Evolutionary conservation across 37 sponge, comb jelly and placozoan species (phyloP), one percentile per base, ranked within the genome.

Genomic region (Amphimedon queenslandica): DNA sequence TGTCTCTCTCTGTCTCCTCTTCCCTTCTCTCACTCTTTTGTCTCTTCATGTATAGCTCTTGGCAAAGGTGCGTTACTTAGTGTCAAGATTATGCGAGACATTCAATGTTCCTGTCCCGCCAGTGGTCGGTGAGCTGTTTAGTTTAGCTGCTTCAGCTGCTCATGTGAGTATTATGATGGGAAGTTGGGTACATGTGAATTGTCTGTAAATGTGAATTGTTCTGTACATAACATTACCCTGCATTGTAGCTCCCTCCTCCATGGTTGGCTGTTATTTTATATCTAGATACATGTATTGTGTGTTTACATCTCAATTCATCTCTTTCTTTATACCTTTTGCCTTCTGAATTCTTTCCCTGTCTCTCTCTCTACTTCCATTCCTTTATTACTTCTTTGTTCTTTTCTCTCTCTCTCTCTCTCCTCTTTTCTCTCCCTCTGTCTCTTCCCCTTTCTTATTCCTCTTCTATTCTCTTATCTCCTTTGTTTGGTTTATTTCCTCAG

Each of bases 141-240:
- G 91, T 64, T 51, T 78, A 37, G 91, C 87, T 23, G 80, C 90
- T 16, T 85, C 91, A n/a, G n/a, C n/a, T n/a, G n/a, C n/a, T n/a
- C n/a, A n/a, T n/a, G n/a, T n/a, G n/a, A n/a, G n/a, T n/a, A n/a
- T n/a, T n/a, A n/a, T n/a, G n/a, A n/a, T n/a, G n/a, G n/a, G n/a
- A n/a, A n/a, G n/a, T n/a, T n/a, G n/a, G n/a, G n/a, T n/a, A n/a
- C n/a, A n/a, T n/a, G n/a, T n/a, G n/a, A n/a, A n/a, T n/a, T n/a
- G n/a, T n/a, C n/a, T n/a, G n/a, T n/a, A n/a, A n/a, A n/a, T n/a
- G n/a, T n/a, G n/a, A n/a, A n/a, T n/a, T n/a, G n/a, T n/a, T n/a
- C n/a, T n/a, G n/a, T n/a, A n/a, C n/a, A n/a, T n/a, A n/a, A n/a
- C n/a, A n/a, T n/a, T n/a, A n/a, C n/a, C n/a, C n/a, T n/a, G n/a